Evolutionary conservation across 2,888 invertebrate genomes (phyloP), one percentile per base, ranked within the genome.

Genomic region (Acrocyrtus sp.): DNA sequence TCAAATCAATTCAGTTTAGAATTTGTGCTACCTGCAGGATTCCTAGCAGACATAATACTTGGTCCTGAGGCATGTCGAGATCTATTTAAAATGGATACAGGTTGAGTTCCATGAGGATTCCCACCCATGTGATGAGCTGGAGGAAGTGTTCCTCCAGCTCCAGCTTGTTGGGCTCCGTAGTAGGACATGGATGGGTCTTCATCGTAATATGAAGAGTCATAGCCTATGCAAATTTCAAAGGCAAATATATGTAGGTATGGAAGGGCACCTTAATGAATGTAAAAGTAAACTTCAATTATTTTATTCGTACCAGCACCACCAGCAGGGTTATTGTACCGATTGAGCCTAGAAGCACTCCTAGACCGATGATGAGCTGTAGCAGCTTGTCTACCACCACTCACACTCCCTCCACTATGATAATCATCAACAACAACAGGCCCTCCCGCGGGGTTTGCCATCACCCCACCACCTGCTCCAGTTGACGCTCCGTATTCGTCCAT

Each of bases 331-430:
- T 82, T 82, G 66, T 81, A 80, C 27, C 78, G 60, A 41, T 76
- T 79, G 47, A 78, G 74, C 72, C 80, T 63, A 19, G 81, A 79
- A 34, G 80, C 84, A 86, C 90, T 92, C 80, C 79, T 57, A 34
- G 78, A 78, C 41, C 79, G 47, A 21, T 75, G 70, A 50, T 78
- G 92, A 89, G 82, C 92, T n/a, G n/a, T n/a, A 89, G 50, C 88
- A 89, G 74, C 84, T 85, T 43, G 85, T 85, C 67, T 89, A n/a
- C n/a, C n/a, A n/a, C n/a, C n/a, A n/a, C n/a, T n/a, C 88, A 75
- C 90, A 86, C 84, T 90, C 90, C 82, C 93, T 87, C 81, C 92
- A 92, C 82, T 92, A 86, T 92, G 92, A 50, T 72, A 75, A 56
- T 74, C 79, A 27, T 63, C 61, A 29, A 73, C 65, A 48, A 24